These are phyloP conservation scores for Rafetus swinhoei DNA, from an alignment of 2,113 vertebrate genomes.

Conservation along the genomic window DNA sequence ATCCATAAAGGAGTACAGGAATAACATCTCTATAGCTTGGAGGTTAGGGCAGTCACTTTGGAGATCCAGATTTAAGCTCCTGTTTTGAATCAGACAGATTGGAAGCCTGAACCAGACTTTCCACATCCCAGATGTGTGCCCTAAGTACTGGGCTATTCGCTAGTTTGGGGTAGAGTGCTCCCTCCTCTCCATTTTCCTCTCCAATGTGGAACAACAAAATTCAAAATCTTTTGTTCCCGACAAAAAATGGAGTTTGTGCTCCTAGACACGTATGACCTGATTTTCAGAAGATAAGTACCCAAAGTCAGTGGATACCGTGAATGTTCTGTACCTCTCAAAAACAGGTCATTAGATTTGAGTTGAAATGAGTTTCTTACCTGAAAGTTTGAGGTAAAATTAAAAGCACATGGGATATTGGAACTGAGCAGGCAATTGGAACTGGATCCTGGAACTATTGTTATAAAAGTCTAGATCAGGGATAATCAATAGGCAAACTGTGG, in stretches of 20 bases:
- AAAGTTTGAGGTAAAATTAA: neutral
- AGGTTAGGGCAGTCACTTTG: neutral
- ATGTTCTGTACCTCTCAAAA: neutral
- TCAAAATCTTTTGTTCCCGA: neutral
- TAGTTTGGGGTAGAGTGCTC: neutral
- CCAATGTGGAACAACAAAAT: neutral
- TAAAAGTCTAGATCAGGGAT: too few species aligned
- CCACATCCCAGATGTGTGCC: neutral
- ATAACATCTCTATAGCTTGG: too few species aligned
- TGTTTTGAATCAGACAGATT: neutral
- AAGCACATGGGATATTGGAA: neutral
- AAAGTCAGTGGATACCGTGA: neutral
- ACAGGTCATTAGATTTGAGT: neutral
- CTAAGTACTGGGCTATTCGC: neutral
- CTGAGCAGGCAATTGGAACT: neutral
- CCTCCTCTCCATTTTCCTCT: neutral
- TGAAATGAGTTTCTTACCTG: neutral
- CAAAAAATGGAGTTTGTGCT: neutral
- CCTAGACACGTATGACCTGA: neutral
- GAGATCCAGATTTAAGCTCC: neutral
- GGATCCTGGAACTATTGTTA: neutral
- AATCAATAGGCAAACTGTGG: too few species aligned
- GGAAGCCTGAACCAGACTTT: neutral
- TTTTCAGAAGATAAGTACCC: neutral
- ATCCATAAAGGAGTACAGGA: too few species aligned